Base-by-base conservation (phyloP, 1,140 invertebrate species). In the Belonocnema kinseyi region DNA sequence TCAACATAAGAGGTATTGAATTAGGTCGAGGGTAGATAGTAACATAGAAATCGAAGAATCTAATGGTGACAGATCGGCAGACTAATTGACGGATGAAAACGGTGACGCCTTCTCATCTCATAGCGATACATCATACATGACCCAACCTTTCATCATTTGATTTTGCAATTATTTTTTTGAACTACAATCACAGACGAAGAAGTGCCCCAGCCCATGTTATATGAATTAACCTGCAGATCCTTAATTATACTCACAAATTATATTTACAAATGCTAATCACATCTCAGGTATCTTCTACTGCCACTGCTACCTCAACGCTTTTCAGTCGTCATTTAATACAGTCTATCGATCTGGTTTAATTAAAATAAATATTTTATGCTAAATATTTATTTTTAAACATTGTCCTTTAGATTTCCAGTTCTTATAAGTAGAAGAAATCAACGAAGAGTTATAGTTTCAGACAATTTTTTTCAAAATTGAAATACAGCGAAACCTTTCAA, bases 21-120 rank as follows among this genome's bases (percentile, higher is more conserved):
- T 61, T 61, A 61, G 58, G 75, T 17, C 74, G 76, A 73, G 70
- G 77, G 78, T 75, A 70, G 46, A 17, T 61, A 61, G 21, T 61
- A 33, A 61, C 46, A 26, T 40, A 66, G 33, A 77, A 80, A 81
- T 83, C 74, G 13, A 33, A 26, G 58, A 52, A 77, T 77, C 74
- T 76, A 80, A 86, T 79, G 73, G 73, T 88, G 86, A 88, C 81
- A 72, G 85, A 88, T 88, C 80, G 86, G 82, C 82, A 78, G n/a
- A 13, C 40, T 19, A 80, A 84, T 75, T 77, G 81, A 84, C 74
- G 7, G 74, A 66, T 79, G 70, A 73, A 77, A 73, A 54, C 10
- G 71, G 51, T 74, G 72, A 58, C 70, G 73, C 74, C 79, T 82
- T 79, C 54, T 81, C 83, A 77, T 85, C 76, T 77, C 73, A 74